phyloP scores from a whole-genome alignment of 2,888 invertebrate species.

The Pristionchus arcanus region DNA sequence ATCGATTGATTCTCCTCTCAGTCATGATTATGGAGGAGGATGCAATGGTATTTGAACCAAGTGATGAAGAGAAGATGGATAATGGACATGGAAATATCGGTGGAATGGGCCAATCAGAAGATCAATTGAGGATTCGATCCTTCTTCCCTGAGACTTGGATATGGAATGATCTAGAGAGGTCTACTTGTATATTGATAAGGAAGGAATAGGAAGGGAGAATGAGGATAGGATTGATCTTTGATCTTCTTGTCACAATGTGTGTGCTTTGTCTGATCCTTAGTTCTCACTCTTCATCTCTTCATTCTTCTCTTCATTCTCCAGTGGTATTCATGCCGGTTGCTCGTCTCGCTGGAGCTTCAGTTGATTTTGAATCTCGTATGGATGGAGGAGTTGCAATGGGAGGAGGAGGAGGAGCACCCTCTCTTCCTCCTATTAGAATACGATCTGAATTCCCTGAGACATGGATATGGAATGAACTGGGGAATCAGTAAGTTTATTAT shows the following conservation, averaged over 20 bases:
- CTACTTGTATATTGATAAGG: neutral
- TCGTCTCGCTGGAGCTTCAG: neutral
- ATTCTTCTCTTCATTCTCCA: slow-evolving; percentile 2
- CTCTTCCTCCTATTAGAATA: neutral
- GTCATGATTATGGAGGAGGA: slow-evolving; percentile 11
- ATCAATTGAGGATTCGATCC: slow-evolving; percentile 28
- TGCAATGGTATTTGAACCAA: neutral
- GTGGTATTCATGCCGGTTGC: neutral
- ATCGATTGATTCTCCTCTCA: neutral
- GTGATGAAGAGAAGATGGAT: neutral
- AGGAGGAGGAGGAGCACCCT: neutral
- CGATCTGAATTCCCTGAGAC: slow-evolving; percentile 56
- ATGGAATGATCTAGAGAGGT: slow-evolving; percentile 54
- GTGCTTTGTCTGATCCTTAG: neutral
- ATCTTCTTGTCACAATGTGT: neutral
- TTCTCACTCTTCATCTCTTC: neutral
- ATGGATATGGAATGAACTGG: slow-evolving; percentile 55
- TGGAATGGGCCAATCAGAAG: neutral
- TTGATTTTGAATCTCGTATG: neutral
- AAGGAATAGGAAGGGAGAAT: neutral
- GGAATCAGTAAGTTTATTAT: slow-evolving; percentile 16
- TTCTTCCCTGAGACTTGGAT: slow-evolving; percentile 61
- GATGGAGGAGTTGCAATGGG: neutral
- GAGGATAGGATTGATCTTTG: neutral
- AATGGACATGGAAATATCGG: neutral